Percentiles rank a stretch among this genome's conserved stretches.
These are phyloP conservation scores for Dysmachus trigonus DNA, from an alignment of 2,888 invertebrate genomes.

Conservation along the genomic window DNA sequence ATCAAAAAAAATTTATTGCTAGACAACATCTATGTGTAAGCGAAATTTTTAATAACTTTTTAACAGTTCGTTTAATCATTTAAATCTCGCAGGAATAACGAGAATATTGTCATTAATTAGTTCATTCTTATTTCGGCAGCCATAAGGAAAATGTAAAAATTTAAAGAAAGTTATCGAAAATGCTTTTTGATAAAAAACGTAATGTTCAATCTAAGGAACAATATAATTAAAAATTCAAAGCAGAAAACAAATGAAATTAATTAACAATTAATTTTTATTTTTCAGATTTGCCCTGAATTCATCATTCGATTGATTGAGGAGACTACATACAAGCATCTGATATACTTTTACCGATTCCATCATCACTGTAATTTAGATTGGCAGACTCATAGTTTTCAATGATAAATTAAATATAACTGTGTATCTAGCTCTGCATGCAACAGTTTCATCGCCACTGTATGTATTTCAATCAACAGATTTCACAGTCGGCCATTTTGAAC, in stretches of 20 bases:
- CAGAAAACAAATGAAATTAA: not conserved
- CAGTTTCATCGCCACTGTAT: not conserved
- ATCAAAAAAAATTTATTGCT: too few species aligned
- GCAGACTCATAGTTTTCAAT: not conserved
- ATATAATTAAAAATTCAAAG: not conserved
- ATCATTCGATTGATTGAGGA: not conserved
- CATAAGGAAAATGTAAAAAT: too few species aligned
- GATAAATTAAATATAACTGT: not conserved
- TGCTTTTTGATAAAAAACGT: not conserved
- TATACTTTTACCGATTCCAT: not conserved
- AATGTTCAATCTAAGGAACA: not conserved
- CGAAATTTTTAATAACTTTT: too few species aligned
- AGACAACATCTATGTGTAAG: too few species aligned
- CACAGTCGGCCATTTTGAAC: not conserved
- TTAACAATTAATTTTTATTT: not conserved
- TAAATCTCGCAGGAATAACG: too few species aligned
- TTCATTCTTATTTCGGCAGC: too few species aligned
- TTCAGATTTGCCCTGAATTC: slow-evolving; percentile 2
- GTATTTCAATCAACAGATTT: not conserved
- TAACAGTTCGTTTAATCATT: too few species aligned
- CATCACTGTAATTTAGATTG: not conserved
- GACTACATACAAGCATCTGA: not conserved
- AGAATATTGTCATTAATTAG: too few species aligned
- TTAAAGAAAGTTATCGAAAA: not conserved
- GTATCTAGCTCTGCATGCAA: not conserved